These are phyloP conservation scores for Epirrhoe alternata DNA, from an alignment of 2,888 invertebrate genomes.

Conservation along the genomic window DNA sequence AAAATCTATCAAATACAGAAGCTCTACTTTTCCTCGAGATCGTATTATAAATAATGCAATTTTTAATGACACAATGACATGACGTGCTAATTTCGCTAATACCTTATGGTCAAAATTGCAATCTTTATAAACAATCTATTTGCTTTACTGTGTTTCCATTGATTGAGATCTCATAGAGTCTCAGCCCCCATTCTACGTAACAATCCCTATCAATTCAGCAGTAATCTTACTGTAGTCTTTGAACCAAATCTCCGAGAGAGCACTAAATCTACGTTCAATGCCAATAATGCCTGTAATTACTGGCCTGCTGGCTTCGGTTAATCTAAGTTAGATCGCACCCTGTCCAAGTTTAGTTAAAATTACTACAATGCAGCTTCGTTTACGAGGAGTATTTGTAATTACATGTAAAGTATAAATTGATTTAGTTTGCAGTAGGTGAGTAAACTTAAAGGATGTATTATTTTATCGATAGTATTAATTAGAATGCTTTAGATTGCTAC, in stretches of 20 bases:
- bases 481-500: no score
- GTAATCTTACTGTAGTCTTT: constrained; percentile 29
- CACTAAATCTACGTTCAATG: constrained; percentile 74
- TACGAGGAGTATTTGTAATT: neutral
- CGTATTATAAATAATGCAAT: no score
- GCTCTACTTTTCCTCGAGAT: no score
- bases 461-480: no score
- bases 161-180: neutral
- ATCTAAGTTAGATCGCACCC: constrained; percentile 45
- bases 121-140: neutral
- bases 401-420: neutral
- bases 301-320: constrained; percentile 62
- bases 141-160: neutral
- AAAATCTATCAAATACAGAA: no score
- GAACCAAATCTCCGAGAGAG: constrained; percentile 42
- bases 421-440: neutral
- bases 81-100: no score
- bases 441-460: no score
- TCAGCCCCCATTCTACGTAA: constrained; percentile 22
- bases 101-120: no score
- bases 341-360: constrained; percentile 28
- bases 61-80: no score
- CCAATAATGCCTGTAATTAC: constrained; percentile 81
- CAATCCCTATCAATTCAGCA: constrained; percentile 30
- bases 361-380: constrained; percentile 8